phyloP scores from a whole-genome alignment of 2,113 vertebrate genomes.

The Theristicus caerulescens region DNA sequence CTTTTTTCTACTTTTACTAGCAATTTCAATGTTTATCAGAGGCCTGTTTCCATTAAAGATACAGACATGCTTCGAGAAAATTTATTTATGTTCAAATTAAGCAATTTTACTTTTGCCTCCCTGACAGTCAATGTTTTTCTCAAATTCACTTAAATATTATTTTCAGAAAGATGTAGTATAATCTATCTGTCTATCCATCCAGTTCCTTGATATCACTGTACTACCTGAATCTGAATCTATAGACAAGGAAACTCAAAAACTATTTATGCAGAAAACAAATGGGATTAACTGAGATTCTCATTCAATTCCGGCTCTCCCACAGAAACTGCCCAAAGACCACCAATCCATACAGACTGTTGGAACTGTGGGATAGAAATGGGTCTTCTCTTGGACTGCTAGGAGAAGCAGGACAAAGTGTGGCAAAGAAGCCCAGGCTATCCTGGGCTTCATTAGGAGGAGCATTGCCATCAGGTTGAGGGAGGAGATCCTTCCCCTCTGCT shows the following conservation, averaged over 20 bases:
- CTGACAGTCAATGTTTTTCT: not conserved
- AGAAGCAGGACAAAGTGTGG: not conserved
- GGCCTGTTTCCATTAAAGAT: not conserved
- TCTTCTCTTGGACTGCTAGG: not conserved
- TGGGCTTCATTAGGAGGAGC: not conserved
- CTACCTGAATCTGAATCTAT: not conserved
- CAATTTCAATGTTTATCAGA: not conserved
- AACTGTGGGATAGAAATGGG: not conserved
- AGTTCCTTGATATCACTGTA: not conserved
- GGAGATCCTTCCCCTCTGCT: not conserved
- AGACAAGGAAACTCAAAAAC: not conserved
- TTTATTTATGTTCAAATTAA: not conserved
- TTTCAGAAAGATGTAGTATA: not conserved
- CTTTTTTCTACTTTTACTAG: not conserved
- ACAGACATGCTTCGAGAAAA: not conserved
- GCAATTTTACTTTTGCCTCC: not conserved
- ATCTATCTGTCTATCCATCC: not conserved
- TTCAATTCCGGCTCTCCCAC: not conserved
- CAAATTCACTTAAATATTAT: not conserved
- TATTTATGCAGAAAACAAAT: not conserved
- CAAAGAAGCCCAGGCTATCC: not conserved
- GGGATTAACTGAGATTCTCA: not conserved
- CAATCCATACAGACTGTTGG: not conserved
- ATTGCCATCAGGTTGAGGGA: not conserved
- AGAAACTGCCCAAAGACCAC: not conserved